Evolutionary conservation across 2,797 vertebrate genomes (phyloP), one percentile per base, ranked within the genome.

Genomic region (Ibycter americanus): DNA sequence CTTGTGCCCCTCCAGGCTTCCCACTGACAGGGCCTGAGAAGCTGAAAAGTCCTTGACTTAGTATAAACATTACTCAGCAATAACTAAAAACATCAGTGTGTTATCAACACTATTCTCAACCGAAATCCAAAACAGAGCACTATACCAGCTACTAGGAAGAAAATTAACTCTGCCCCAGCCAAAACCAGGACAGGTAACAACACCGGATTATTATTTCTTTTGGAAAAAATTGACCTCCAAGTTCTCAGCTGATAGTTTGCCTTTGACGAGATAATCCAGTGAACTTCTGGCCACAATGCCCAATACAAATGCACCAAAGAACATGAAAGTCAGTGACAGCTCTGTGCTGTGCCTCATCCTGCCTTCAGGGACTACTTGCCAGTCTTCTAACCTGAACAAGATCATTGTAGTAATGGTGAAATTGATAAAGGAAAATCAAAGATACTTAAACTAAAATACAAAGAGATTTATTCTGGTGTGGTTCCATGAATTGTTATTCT

Each of bases 261-360:
- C 40, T 63, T 77, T 62, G 26, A 7, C 61, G 63, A 89, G 40
- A 58, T 9, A 47, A 2, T 52, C 13, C 34, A 68, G 61, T 54
- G 40, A 29, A 51, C 29, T 88, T 74, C 29, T 71, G 47, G 16
- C 15, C 26, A 34, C 26, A 47, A 8, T 34, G 36, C 46, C 22
- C 19, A n/a, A 7, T 11, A 25, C 15, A 26, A 3, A 20, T 11
- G 15, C 20, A n/a, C 15, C 1, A 2, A 61, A 29, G 23, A 76
- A 83, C 7, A 23, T 3, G 16, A 67, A 63, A 52, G 49, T 27
- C 47, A 16, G 32, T 46, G 23, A 42, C 18, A 29, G 15, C 27
- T 56, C 34, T 68, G 27, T 59, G 27, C 12, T 0, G 0, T 61
- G 34, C 16, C 31, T 55, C 19, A 14, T 23, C 22, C 25, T 66